Evolutionary conservation across 53 echinoderm and acorn worm species (phyloP).

Genomic region (Paracentrotus lividus): DNA sequence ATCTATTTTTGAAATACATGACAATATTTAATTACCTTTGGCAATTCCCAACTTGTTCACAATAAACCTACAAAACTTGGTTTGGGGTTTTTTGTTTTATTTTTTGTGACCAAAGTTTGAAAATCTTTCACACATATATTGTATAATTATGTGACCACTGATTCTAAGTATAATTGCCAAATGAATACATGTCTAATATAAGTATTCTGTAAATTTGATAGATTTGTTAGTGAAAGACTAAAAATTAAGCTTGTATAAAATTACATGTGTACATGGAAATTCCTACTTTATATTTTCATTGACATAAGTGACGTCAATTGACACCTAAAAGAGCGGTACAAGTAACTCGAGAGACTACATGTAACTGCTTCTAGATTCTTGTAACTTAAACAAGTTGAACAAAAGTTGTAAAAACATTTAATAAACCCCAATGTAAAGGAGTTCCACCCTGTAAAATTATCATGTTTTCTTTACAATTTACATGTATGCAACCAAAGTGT

Average conservation of each 20-base stretch:
- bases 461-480: neutral
- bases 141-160: neutral
- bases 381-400: no score
- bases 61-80: neutral
- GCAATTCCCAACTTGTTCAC: neutral
- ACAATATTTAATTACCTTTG: neutral
- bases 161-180: neutral
- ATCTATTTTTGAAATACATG: neutral
- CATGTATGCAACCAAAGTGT: neutral
- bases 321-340: no score
- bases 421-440: neutral
- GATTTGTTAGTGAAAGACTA: neutral
- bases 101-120: neutral
- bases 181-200: constrained; percentile 20
- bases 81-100: no score
- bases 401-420: neutral
- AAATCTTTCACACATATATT: neutral
- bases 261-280: no score
- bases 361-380: neutral
- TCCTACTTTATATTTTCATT: no score
- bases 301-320: no score
- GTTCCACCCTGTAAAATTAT: neutral
- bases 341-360: no score
- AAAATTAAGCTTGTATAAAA: neutral
- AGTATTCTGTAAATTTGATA: neutral